Percentiles rank a stretch among this genome's conserved stretches.
Evolutionary conservation across 2,888 invertebrate species (phyloP).

Genomic region (Drosophila hawaiiensis): DNA sequence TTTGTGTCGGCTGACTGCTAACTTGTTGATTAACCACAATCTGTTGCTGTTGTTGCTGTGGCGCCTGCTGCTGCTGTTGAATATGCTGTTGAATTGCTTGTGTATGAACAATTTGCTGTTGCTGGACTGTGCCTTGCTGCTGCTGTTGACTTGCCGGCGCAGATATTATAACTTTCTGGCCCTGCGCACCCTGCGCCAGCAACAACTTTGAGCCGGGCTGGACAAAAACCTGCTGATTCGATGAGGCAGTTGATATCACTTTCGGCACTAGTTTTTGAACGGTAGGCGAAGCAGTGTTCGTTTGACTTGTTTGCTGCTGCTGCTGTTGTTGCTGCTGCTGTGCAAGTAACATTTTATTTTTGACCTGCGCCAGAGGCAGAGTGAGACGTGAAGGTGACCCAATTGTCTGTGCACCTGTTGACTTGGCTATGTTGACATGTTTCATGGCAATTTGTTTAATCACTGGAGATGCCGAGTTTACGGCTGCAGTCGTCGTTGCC

Average conservation of each 20-base stretch:
- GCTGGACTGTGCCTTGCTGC: slow-evolving; percentile 61
- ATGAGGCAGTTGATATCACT: slow-evolving; percentile 52
- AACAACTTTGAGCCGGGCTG: slow-evolving; percentile 84
- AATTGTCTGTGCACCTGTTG: slow-evolving; percentile 53
- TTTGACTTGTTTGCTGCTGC: slow-evolving; percentile 31
- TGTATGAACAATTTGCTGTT: slow-evolving; percentile 72
- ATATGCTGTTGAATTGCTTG: slow-evolving; percentile 61
- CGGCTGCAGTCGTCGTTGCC: slow-evolving; percentile 29
- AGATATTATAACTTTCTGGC: slow-evolving; percentile 85
- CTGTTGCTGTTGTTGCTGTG: slow-evolving; percentile 72
- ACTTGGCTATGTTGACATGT: slow-evolving; percentile 77
- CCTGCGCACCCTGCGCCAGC: slow-evolving; percentile 84
- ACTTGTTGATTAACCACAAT: slow-evolving; percentile 67
- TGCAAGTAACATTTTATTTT: slow-evolving; percentile 67
- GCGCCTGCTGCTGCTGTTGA: slow-evolving; percentile 40
- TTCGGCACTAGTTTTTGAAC: slow-evolving; percentile 73
- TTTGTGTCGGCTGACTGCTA: slow-evolving; percentile 77
- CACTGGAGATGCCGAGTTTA: slow-evolving; percentile 47
- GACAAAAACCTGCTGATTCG: slow-evolving; percentile 82
- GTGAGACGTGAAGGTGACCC: slow-evolving; percentile 70
- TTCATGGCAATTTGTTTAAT: slow-evolving; percentile 83
- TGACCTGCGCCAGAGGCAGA: slow-evolving; percentile 68
- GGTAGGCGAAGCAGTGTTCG: slow-evolving; percentile 46
- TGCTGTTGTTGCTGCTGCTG: slow-evolving; percentile 68
- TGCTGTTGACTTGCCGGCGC: slow-evolving; percentile 64